Conservation (phyloP, 2,888 invertebrate genomes). For the Agrochola macilenta region DNA sequence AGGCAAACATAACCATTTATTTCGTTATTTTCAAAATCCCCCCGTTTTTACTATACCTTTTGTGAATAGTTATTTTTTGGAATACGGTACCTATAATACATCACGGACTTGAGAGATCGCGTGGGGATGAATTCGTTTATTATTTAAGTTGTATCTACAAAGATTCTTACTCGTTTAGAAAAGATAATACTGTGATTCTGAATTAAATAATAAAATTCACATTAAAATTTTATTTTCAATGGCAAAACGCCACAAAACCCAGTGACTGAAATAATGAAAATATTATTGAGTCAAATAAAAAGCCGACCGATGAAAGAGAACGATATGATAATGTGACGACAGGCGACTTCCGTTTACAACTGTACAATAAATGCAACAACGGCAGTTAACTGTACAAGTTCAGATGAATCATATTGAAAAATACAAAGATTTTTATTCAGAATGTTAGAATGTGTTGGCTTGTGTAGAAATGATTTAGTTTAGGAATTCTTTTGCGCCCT, state of each 20-base stretch:
- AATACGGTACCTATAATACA: too few relatives aligned
- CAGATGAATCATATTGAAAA: constrained; percentile 11
- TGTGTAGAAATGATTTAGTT: neutral
- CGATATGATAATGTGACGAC: constrained; percentile 25
- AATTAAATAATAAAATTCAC: neutral
- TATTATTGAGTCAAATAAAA: constrained; percentile 15
- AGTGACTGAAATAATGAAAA: constrained; percentile 17
- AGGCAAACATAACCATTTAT: too few relatives aligned
- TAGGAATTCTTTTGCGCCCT: too few relatives aligned
- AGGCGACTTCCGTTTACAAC: constrained; percentile 25
- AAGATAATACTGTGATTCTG: neutral
- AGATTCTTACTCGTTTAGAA: constrained; percentile 18
- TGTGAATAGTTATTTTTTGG: constrained; percentile 13
- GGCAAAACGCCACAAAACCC: neutral
- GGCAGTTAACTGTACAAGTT: neutral
- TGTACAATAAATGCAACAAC: constrained; percentile 8
- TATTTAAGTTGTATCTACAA: constrained; percentile 24
- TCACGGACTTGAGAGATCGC: constrained; percentile 16
- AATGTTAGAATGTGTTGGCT: neutral
- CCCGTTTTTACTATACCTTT: too few relatives aligned
- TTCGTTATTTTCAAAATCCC: neutral
- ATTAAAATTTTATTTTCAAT: neutral
- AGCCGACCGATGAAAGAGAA: neutral
- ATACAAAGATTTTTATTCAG: neutral
- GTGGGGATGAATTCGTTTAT: constrained; percentile 37